phyloP scores from a whole-genome alignment of 2,797 vertebrate species.

The Pangasius krempfi region DNA sequence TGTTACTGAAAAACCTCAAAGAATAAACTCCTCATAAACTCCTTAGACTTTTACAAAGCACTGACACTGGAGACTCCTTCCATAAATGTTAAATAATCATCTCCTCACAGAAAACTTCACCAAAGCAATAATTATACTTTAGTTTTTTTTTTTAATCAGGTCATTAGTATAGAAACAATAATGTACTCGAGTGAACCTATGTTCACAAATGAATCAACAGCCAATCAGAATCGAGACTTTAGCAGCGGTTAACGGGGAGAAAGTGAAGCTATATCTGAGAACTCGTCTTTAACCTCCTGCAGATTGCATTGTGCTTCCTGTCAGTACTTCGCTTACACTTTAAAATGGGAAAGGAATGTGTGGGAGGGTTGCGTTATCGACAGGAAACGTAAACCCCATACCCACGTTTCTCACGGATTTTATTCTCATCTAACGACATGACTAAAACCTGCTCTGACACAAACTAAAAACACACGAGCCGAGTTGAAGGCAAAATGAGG shows the following conservation, averaged over 20 bases:
- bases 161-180: not conserved
- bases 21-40: not conserved
- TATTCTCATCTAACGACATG: not conserved
- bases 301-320: not conserved
- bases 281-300: not conserved
- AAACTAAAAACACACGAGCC: constrained; percentile 11
- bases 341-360: not conserved
- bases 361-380: too few species aligned
- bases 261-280: constrained; percentile 9
- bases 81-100: not conserved
- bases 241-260: not conserved
- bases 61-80: not conserved
- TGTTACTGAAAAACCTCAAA: not conserved
- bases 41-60: not conserved
- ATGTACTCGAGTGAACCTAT: not conserved
- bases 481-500: not conserved
- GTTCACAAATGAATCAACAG: not conserved
- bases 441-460: constrained; percentile 20
- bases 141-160: too few species aligned
- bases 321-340: not conserved
- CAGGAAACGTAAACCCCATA: not conserved
- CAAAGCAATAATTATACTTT: too few species aligned
- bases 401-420: not conserved
- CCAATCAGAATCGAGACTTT: not conserved
- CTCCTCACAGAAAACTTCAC: not conserved